These are phyloP conservation scores for Oxyura jamaicensis DNA, from an alignment of 2,113 vertebrate genomes.

Conservation along the genomic window DNA sequence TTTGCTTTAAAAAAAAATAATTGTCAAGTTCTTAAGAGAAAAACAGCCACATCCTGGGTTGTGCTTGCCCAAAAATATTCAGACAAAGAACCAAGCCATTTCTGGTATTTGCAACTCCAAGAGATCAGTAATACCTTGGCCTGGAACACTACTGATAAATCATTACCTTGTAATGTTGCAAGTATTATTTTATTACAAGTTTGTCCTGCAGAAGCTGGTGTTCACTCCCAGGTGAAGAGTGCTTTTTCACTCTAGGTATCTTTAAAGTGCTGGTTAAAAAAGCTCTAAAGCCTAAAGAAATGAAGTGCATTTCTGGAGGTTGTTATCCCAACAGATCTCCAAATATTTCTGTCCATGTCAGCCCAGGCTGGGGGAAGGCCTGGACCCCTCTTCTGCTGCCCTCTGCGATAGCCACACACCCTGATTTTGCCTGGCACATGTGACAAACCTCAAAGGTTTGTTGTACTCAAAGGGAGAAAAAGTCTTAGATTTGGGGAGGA, in stretches of 20 bases:
- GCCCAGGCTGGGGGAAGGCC: too few relatives aligned
- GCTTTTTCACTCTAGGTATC: background rate
- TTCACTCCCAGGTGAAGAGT: background rate
- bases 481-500: background rate
- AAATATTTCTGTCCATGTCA: background rate
- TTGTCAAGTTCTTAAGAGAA: background rate
- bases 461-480: background rate
- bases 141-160: background rate
- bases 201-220: background rate
- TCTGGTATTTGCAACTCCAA: background rate
- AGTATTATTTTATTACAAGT: background rate
- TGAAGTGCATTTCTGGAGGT: background rate
- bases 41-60: background rate
- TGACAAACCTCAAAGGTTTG: background rate
- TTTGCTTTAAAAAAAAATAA: background rate
- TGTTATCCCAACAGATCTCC: background rate
- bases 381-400: too few relatives aligned
- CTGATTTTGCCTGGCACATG: background rate
- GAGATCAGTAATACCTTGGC: background rate
- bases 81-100: background rate
- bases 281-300: background rate
- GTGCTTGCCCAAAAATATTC: background rate
- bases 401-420: too few relatives aligned
- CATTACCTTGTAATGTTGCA: background rate
- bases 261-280: background rate